Percentiles rank a stretch among this genome's conserved stretches.
phyloP scores from a whole-genome alignment of 53 echinoderm and acorn worm species.

The Astropecten irregularis region DNA sequence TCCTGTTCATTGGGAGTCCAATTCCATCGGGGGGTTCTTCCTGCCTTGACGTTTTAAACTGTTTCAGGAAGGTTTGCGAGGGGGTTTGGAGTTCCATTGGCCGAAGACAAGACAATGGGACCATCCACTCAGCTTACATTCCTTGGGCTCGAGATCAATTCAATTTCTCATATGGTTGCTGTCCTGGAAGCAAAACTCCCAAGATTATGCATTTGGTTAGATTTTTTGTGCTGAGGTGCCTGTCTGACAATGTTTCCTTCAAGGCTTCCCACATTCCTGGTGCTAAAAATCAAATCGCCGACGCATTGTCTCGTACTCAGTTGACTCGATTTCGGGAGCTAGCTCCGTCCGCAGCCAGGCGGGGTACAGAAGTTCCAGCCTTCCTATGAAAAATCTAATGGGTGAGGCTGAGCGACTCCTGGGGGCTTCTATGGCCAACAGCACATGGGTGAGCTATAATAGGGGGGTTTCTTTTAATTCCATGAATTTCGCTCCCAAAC shows the following conservation, averaged over 20 bases:
- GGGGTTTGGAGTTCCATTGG: background rate
- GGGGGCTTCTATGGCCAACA: too few species aligned
- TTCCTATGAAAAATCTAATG: background rate
- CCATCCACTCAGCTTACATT: background rate
- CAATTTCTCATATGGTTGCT: background rate
- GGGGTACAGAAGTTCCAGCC: background rate
- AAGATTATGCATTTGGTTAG: background rate
- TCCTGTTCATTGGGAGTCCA: too few species aligned
- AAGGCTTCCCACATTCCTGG: background rate
- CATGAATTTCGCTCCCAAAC: too few species aligned
- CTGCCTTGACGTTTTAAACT: background rate
- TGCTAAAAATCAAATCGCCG: background rate
- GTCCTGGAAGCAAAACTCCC: background rate
- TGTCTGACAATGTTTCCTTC: background rate
- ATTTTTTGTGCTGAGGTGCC: background rate
- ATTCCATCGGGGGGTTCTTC: too few species aligned
- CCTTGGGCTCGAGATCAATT: conserved; percentile 6
- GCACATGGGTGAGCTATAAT: too few species aligned
- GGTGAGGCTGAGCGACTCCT: background rate
- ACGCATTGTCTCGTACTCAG: background rate
- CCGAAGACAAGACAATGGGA: too few species aligned
- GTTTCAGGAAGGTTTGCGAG: background rate
- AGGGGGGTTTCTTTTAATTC: too few species aligned
- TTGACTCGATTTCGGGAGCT: background rate
- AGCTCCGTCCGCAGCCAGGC: too few species aligned